These are phyloP conservation scores for Gasterosteus nipponicus DNA, from an alignment of 2,113 vertebrate genomes.

Conservation along the genomic window DNA sequence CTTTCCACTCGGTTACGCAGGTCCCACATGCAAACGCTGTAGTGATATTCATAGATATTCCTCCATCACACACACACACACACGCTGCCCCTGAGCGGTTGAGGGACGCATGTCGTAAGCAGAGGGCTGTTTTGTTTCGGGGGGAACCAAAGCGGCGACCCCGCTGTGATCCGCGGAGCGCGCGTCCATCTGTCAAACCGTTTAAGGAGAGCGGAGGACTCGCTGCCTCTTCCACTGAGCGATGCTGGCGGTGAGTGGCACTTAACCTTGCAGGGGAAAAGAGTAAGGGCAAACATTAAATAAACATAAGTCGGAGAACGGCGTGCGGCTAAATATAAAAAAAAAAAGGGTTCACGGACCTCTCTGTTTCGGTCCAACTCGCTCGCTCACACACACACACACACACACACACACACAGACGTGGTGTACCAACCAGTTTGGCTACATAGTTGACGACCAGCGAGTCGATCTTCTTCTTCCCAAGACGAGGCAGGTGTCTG, in stretches of 20 bases:
- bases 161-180: constrained; percentile 12
- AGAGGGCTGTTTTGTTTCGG: background rate
- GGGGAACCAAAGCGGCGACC: background rate
- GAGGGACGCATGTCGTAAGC: background rate
- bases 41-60: background rate
- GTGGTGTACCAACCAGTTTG: constrained; percentile 79
- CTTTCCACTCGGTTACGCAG: constrained; percentile 26
- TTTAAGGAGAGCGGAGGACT: constrained; percentile 38
- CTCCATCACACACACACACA: background rate
- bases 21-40: constrained; percentile 15
- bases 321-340: background rate
- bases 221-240: constrained; percentile 10
- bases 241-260: constrained; percentile 19
- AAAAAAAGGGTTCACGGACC: background rate
- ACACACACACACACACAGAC: constrained; percentile 24
- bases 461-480: constrained; percentile 90
- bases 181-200: constrained; percentile 28
- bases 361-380: constrained; percentile 4
- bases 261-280: constrained; percentile 41
- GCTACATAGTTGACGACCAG: constrained; percentile 91
- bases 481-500: constrained; percentile 86
- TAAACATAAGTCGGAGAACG: constrained; percentile 36
- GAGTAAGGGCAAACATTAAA: constrained; percentile 27
- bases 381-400: background rate
- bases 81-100: background rate